Evolutionary conservation across 2,797 vertebrate species (phyloP), one percentile per base, ranked within the genome.

Genomic region (Mus caroli): DNA sequence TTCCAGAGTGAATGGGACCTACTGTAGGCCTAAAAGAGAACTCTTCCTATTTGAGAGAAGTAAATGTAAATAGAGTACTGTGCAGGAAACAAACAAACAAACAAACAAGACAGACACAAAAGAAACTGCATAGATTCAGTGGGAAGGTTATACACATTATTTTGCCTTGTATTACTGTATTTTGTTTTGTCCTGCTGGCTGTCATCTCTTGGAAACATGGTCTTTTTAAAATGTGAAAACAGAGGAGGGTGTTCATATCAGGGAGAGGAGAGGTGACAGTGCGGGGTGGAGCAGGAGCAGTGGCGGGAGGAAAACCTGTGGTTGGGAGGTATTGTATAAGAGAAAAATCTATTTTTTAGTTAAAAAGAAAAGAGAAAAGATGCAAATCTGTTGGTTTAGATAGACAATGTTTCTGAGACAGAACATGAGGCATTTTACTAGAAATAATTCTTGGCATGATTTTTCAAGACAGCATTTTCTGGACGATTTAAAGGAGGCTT

Each of bases 401-500:
- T 85, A 77, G 37, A 15, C 1, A 86, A 10, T 1, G 13, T 94
- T 97, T 96, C 60, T 91, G 34, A 88, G 40, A 90, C 26, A 94
- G 82, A 93, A 14, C 0, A 54, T 56, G 13, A 75, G 31, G 24
- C 37, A 60, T 40, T 92, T 94, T 88, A 84, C 34, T 76, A 73
- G 54, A 96, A 94, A 76, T 58, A 91, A 93, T 52, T 94, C 50
- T 94, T 95, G 60, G 31, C 10, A 17, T 90, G 31, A 50, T 91
- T 92, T 95, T 92, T 92, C 54, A 94, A 40, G 34, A 91, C 31
- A 92, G 37, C 60, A 88, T 91, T 94, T 95, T 97, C 26, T 37
- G 24, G 52, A 94, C 85, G 58, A 7, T 34, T 82, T 85, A 91
- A 93, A 80, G 12, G 85, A 94, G 71, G 43, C 77, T 67, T 58